These are phyloP conservation scores for Oceanodroma leucorhoa DNA, from an alignment of 2,797 vertebrate genomes.

Conservation along the genomic window DNA sequence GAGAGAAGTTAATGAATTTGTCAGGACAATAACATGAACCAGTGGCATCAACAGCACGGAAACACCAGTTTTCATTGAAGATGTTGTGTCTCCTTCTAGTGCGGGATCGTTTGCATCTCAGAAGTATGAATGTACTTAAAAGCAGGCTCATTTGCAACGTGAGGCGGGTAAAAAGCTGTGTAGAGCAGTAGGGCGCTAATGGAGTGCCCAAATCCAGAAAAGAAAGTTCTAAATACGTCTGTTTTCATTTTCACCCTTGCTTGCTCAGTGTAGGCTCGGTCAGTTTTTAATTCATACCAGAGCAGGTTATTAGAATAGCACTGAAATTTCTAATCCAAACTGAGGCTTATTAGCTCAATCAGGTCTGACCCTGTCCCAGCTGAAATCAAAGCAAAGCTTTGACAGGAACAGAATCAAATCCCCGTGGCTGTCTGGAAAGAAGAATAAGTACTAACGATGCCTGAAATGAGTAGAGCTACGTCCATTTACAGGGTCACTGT, in stretches of 20 bases:
- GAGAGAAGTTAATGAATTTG: background rate
- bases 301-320: background rate
- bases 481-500: background rate
- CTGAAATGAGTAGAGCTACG: background rate
- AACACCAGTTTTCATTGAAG: background rate
- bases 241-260: background rate
- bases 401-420: background rate
- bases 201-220: background rate
- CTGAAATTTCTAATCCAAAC: background rate
- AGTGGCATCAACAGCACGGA: background rate
- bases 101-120: background rate
- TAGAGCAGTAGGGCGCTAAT: background rate
- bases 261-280: background rate
- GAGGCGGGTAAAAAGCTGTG: background rate
- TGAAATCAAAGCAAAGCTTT: conserved; percentile 30
- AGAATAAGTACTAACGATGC: background rate
- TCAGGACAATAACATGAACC: background rate
- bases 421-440: background rate
- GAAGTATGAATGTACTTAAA: background rate
- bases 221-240: background rate
- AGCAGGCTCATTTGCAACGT: background rate
- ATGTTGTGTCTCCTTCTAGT: background rate
- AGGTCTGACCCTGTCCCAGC: background rate
- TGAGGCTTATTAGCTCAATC: background rate
- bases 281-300: background rate